A percentile compares a stretch with the other conserved stretches of the same genome.
Conservation (phyloP, 2,888 invertebrate genomes). For the Rhamnusium bicolor region DNA sequence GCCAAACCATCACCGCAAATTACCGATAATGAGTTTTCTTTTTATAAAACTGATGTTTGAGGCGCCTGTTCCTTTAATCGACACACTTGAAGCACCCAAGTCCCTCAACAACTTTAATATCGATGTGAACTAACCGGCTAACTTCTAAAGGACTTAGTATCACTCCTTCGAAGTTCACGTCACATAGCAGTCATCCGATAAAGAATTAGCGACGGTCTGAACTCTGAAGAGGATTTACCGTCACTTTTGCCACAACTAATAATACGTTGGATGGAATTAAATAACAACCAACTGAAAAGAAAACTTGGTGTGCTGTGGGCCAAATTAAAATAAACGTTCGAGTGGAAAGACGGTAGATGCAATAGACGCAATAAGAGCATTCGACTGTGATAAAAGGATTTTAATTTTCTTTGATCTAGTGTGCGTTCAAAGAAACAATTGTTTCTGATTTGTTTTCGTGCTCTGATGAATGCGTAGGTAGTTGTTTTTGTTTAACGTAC, state of each 20-base stretch:
- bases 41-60: not conserved
- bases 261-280: not conserved
- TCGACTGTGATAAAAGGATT: not conserved
- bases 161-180: not conserved
- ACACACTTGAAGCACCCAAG: not conserved
- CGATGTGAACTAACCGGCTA: not conserved
- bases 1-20: not conserved
- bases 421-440: not conserved
- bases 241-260: not conserved
- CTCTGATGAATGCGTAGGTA: not conserved
- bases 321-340: not conserved
- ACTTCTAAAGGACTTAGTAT: not conserved
- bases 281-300: not conserved
- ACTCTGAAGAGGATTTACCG: not conserved
- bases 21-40: not conserved
- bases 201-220: not conserved
- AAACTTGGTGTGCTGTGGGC: not conserved
- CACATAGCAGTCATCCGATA: not conserved
- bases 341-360: not conserved
- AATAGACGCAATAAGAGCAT: not conserved
- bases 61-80: not conserved
- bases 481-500: not conserved
- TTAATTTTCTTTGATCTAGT: not conserved
- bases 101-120: not conserved
- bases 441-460: not conserved